Conservation (phyloP, 2,797 vertebrate genomes). For the Molothrus aeneus region DNA sequence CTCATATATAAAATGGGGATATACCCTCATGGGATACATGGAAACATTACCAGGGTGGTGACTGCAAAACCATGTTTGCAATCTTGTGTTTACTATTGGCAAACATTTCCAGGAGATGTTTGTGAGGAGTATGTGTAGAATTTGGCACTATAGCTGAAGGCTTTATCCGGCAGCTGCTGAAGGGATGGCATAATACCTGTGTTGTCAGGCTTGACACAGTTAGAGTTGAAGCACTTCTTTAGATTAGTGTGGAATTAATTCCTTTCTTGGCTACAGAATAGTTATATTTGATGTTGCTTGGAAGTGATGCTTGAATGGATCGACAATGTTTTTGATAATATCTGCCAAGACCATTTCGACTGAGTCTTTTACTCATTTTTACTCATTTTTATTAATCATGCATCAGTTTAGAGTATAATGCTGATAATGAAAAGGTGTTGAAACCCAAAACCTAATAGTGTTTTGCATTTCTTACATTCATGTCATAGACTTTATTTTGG, state of each 20-base stretch:
- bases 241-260: not conserved
- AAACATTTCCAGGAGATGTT: not conserved
- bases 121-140: not conserved
- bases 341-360: slow-evolving; percentile 5
- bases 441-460: not conserved
- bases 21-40: rapidly evolving
- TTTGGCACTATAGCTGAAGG: not conserved
- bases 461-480: not conserved
- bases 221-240: not conserved
- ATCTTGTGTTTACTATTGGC: not conserved
- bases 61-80: not conserved
- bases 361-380: not conserved
- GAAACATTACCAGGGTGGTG: not conserved
- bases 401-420: not conserved
- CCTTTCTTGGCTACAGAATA: slow-evolving; percentile 2
- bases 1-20: not conserved
- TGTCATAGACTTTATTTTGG: not conserved
- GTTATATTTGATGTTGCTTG: not conserved
- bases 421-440: not conserved
- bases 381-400: not conserved
- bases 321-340: not conserved
- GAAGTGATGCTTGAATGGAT: not conserved
- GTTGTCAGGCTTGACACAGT: not conserved
- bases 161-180: not conserved
- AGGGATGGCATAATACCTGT: slow-evolving; percentile 5